Evolutionary conservation across 2,797 vertebrate genomes (phyloP).

Genomic region (Salarias fasciatus): DNA sequence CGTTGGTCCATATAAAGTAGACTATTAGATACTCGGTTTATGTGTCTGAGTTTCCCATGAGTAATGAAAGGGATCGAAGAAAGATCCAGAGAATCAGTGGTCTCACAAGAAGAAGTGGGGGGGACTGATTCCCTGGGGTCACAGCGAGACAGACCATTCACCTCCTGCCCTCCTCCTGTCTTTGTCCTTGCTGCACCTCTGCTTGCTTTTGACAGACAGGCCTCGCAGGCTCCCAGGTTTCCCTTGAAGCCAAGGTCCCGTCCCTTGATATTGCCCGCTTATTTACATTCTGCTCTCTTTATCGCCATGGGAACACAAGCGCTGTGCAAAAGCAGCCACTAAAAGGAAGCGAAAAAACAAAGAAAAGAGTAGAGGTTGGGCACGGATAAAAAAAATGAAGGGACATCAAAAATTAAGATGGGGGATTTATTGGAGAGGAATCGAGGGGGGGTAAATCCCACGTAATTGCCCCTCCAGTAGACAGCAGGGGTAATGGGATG

Average conservation of each 20-base stretch:
- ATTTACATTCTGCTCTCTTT: conserved; percentile 49
- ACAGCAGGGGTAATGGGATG: conserved; percentile 58
- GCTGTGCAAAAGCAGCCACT: neutral
- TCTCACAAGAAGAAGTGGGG: conserved; percentile 11
- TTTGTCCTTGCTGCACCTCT: conserved; percentile 63
- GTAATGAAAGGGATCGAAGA: conserved; percentile 15
- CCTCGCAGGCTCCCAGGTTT: conserved; percentile 45
- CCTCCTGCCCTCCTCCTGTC: conserved; percentile 47
- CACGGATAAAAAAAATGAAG: conserved; percentile 39
- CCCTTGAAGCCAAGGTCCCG: conserved; percentile 27
- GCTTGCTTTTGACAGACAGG: conserved; percentile 44
- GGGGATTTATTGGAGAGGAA: neutral
- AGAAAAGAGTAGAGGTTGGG: conserved; percentile 6
- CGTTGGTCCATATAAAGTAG: neutral
- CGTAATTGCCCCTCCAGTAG: conserved; percentile 59
- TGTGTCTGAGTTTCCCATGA: neutral
- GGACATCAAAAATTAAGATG: neutral
- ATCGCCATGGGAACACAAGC: conserved; percentile 42
- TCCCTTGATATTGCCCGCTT: conserved; percentile 47
- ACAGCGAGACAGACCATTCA: conserved; percentile 42
- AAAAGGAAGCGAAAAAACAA: neutral
- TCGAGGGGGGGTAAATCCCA: conserved; percentile 34
- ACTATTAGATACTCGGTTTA: neutral
- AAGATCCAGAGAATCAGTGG: conserved; percentile 15
- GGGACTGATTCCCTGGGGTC: conserved; percentile 50